Evolutionary conservation across 2,888 invertebrate species (phyloP), one percentile per base, ranked within the genome.

Genomic region (Morpho deidamia): DNA sequence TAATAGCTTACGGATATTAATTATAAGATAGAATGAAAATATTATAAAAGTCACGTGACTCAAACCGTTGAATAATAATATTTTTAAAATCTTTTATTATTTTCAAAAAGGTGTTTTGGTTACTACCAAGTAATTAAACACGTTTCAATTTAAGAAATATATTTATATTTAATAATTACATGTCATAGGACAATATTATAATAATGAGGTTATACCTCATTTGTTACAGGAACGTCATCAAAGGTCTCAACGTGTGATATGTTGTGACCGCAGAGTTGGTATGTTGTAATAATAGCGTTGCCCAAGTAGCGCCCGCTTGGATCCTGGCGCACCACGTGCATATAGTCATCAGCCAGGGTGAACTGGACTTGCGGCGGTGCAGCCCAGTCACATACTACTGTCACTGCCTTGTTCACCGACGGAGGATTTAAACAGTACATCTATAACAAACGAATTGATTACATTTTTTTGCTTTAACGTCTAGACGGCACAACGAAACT

Each of bases 361-460:
- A 81, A 83, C 53, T 78, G 72, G 0, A 86, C 83, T 45, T 78
- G 78, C 0, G 86, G 86, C 0, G 86, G 83, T 0, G 85, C 83
- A 0, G 63, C 72, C 85, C 85, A 85, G 62, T 87, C 87, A 67
- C 86, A 87, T 0, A 85, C 84, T 0, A 69, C 68, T 0, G 83
- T 78, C 42, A 74, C 71, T 0, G 72, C 84, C 47, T 77, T 79
- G 50, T 77, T 77, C 8, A 86, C 81, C 1, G 75, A 63, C 1
- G 83, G 60, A 1, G 86, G 86, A 42, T 78, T 79, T 1, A 82
- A 44, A 65, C 86, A 87, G 67, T 63, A 82, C 66, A 87, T 63
- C 86, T 87, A 67, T 0, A 79, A 74, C 53, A n/a, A 46, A 50
- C 14, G 33, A 42, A 35, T 8, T 8, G 11, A 7, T n/a, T 9